phyloP scores from a whole-genome alignment of 1,140 invertebrate genomes.

The Drosophila willistoni region DNA sequence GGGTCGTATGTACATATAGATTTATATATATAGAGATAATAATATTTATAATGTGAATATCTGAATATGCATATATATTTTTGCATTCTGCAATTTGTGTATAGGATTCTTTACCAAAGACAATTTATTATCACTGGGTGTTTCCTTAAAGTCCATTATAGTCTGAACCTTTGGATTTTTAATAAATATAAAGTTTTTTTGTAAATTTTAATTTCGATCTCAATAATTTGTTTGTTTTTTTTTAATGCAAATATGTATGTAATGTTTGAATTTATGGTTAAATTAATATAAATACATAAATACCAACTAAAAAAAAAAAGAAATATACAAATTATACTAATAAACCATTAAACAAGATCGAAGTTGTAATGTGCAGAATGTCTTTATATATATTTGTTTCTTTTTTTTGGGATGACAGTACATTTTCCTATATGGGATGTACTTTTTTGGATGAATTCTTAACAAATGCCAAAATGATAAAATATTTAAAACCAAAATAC shows the following conservation, averaged over 20 bases:
- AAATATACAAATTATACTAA: conserved; percentile 52
- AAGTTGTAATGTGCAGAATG: conserved; percentile 48
- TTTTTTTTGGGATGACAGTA: neutral
- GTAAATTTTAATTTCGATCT: conserved; percentile 71
- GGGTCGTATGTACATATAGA: conserved; percentile 4
- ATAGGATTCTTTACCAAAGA: conserved; percentile 89
- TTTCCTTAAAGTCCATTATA: conserved; percentile 94
- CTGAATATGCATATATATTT: conserved; percentile 43
- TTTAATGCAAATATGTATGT: conserved; percentile 24
- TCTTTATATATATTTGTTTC: conserved; percentile 16
- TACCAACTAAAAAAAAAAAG: conserved; percentile 35
- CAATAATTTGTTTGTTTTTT: conserved; percentile 35
- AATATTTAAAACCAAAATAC: conserved; percentile 75
- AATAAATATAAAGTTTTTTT: conserved; percentile 74
- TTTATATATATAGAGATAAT: neutral
- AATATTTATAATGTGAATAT: conserved; percentile 30
- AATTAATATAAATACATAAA: conserved; percentile 41
- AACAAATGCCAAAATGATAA: neutral
- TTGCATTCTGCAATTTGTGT: conserved; percentile 51
- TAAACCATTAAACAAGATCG: conserved; percentile 46
- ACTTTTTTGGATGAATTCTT: conserved; percentile 14
- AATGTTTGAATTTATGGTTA: conserved; percentile 32
- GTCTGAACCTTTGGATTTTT: conserved; percentile 88
- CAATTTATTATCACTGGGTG: conserved; percentile 92
- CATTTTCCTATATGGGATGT: conserved; percentile 28